phyloP scores from a whole-genome alignment of 2,888 invertebrate genomes.

The Rhorus exstirpatorius region DNA sequence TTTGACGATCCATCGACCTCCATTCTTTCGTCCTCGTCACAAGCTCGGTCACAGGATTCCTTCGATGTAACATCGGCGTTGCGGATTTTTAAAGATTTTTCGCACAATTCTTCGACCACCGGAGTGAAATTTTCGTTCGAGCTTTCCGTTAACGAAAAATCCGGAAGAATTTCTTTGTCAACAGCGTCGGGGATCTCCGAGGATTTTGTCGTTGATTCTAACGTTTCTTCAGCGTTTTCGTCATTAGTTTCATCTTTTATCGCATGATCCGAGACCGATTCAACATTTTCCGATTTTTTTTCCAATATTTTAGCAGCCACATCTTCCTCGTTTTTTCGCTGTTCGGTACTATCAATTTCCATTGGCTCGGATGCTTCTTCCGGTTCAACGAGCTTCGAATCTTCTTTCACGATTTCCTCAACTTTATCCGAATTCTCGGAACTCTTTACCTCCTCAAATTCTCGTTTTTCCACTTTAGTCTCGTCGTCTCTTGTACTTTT shows the following conservation, averaged over 20 bases:
- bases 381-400: conserved; percentile 14
- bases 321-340: not conserved
- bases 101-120: not conserved
- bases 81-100: not conserved
- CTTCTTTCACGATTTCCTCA: conserved; percentile 5
- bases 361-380: conserved; percentile 42
- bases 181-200: not conserved
- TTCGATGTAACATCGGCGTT: conserved; percentile 6
- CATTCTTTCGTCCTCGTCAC: conserved; percentile 62
- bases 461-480: conserved; percentile 8
- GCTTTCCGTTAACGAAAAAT: conserved; percentile 4
- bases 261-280: not conserved
- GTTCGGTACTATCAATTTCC: conserved; percentile 57
- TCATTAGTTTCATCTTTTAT: not conserved
- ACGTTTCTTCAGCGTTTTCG: conserved; percentile 13
- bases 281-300: conserved; percentile 17
- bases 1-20: conserved; percentile 45
- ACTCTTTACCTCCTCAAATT: conserved; percentile 8
- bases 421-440: not conserved
- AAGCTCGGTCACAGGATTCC: not conserved
- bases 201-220: not conserved
- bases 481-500: not conserved
- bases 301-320: not conserved
- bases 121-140: not conserved
- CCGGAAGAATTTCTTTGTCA: not conserved